Evolutionary conservation across 2,797 vertebrate genomes (phyloP).

Genomic region (Eospalax fontanierii): DNA sequence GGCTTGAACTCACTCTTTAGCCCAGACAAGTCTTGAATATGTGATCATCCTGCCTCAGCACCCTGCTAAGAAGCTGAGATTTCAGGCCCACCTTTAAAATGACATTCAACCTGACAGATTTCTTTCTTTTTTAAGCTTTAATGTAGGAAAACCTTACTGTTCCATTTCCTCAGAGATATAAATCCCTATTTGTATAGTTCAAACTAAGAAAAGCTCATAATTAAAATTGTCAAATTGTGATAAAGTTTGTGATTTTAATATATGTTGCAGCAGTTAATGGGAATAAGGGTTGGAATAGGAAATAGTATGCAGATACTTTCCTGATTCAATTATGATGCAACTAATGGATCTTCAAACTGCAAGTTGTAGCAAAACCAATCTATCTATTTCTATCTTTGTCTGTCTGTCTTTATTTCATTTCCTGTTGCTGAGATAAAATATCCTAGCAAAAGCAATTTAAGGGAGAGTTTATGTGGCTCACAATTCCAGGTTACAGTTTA

Average conservation of each 20-base stretch:
- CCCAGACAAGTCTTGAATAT: not conserved
- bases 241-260: constrained; percentile 51
- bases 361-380: too few relatives aligned
- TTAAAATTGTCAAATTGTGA: constrained; percentile 58
- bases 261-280: constrained; percentile 11
- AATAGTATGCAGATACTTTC: constrained; percentile 27
- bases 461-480: too few relatives aligned
- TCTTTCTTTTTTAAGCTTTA: constrained; percentile 23
- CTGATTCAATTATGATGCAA: constrained; percentile 10
- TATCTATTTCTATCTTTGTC: too few relatives aligned
- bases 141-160: constrained; percentile 46
- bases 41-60: too few relatives aligned
- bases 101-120: not conserved
- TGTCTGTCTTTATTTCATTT: too few relatives aligned
- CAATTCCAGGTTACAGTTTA: too few relatives aligned
- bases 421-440: too few relatives aligned
- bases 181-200: constrained; percentile 40
- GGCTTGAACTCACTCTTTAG: not conserved
- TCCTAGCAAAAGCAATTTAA: too few relatives aligned
- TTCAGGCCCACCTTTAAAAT: not conserved
- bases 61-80: not conserved
- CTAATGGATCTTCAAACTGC: not conserved
- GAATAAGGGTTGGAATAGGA: not conserved
- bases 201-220: constrained; percentile 61
- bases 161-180: constrained; percentile 24